Evolutionary conservation across 2,113 vertebrate genomes (phyloP), one percentile per base, ranked within the genome.

Genomic region (Lophochroa leadbeateri): DNA sequence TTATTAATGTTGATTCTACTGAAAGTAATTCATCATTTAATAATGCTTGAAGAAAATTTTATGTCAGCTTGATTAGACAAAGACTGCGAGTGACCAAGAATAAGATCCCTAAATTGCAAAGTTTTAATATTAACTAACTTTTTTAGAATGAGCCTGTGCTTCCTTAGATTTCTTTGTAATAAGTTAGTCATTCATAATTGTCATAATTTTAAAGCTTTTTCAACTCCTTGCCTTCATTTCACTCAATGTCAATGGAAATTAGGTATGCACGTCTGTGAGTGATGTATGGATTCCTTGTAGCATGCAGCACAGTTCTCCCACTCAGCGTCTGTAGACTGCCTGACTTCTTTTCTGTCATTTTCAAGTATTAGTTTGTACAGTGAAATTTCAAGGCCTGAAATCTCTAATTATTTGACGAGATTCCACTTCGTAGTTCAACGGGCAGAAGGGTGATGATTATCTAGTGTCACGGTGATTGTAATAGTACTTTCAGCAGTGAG

Each of bases 291-390:
- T 83, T 75, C 60, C 79, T 44, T 60, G 71, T 37, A 93, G 61
- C 61, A 43, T 24, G 71, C 23, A 15, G 77, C 60, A 63, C 69
- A 79, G 57, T 71, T 97, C 82, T 90, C 90, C 85, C 71, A 64
- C 88, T 93, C 88, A 52, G 88, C 55, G 44, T 92, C 90, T 94
- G 93, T 71, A 93, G 76, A 49, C 60, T 64, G 76, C 49, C 64
- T 90, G 92, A 77, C 1, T 57, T 82, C 24, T 90, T 83, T 46
- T 23, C 76, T 90, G 37, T 83, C 52, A 31, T 84, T 81, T 90
- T 88, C 55, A 83, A 86, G 50, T 71, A 65, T 67, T 86, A 86
- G 60, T 92, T 96, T 84, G 29, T 90, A 60, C 60, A 75, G 64
- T 44, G 60, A 94, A 71, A 65, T 80, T 92, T 91, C 60, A 52